phyloP scores from a whole-genome alignment of 1,140 invertebrate species.

The Drosophila grimshawi region DNA sequence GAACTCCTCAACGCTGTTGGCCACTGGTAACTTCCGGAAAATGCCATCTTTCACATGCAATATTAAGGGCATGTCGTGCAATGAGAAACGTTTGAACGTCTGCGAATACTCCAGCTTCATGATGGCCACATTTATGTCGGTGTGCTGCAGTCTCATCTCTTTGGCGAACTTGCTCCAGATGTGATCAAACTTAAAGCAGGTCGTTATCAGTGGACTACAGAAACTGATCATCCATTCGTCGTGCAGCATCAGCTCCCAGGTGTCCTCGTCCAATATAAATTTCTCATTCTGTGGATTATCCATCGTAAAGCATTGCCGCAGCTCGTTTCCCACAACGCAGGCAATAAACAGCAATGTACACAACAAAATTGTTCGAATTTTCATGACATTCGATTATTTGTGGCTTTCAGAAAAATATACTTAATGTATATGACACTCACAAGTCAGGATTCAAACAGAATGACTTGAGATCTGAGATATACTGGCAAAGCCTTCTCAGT shows the following conservation, averaged over 20 bases:
- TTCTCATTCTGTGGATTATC: neutral
- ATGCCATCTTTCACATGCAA: slow-evolving; percentile 31
- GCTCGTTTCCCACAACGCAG: neutral
- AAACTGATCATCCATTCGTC: slow-evolving; percentile 37
- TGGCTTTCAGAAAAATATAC: neutral
- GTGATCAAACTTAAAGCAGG: slow-evolving; percentile 23
- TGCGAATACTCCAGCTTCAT: slow-evolving; percentile 31
- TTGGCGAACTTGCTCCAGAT: slow-evolving; percentile 26
- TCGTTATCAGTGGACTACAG: slow-evolving; percentile 19
- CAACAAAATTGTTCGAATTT: neutral
- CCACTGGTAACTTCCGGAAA: slow-evolving; percentile 23
- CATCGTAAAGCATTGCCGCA: neutral
- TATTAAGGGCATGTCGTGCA: slow-evolving; percentile 18
- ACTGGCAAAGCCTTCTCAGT: too few species aligned
- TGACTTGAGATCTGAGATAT: neutral
- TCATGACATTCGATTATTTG: neutral
- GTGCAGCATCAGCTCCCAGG: slow-evolving; percentile 29
- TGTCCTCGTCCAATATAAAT: slow-evolving; percentile 17
- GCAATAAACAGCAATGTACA: neutral
- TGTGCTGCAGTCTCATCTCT: neutral
- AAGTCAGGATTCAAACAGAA: neutral
- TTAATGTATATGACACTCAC: neutral
- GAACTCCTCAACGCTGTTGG: neutral
- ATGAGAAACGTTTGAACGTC: slow-evolving; percentile 25
- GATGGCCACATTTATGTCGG: slow-evolving; percentile 8